Conservation (phyloP, 23 tunicate genomes). For the Halocynthia roretzi region DNA sequence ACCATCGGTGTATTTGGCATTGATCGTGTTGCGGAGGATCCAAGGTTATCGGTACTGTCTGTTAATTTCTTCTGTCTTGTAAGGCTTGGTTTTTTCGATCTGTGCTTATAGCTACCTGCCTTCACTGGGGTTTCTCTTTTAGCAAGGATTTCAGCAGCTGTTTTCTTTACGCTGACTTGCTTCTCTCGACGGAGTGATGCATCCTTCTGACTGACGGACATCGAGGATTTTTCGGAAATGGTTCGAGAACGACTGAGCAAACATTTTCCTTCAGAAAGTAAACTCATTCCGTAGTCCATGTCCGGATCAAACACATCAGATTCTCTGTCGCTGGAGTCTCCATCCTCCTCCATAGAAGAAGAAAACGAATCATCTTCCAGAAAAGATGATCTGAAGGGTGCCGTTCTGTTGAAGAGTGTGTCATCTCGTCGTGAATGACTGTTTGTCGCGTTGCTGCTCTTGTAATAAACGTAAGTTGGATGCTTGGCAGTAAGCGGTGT, state of each 20-base stretch:
- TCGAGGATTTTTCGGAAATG: background rate
- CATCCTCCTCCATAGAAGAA: slow-evolving; percentile 7
- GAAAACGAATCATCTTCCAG: background rate
- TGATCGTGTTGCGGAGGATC: background rate
- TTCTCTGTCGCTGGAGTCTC: slow-evolving; percentile 11
- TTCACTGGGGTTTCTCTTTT: background rate
- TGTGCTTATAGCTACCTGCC: no score
- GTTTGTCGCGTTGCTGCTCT: background rate
- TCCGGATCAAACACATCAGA: slow-evolving; percentile 72
- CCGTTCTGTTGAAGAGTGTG: slow-evolving; percentile 2
- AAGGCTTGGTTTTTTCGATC: slow-evolving; percentile 3
- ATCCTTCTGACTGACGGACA: background rate
- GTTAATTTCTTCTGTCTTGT: slow-evolving; percentile 13
- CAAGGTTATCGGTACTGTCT: slow-evolving; percentile 5
- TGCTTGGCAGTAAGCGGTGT: slow-evolving; percentile 47
- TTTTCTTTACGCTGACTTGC: background rate
- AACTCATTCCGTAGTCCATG: slow-evolving; percentile 84
- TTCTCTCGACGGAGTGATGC: background rate
- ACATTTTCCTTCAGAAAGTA: slow-evolving; percentile 41
- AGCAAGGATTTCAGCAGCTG: background rate
- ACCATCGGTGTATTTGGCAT: no score
- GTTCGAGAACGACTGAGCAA: slow-evolving; percentile 25
- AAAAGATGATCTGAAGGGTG: background rate
- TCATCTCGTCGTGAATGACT: background rate
- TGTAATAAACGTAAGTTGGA: slow-evolving; percentile 41